Percentiles rank a stretch among this genome's conserved stretches.
phyloP scores from a whole-genome alignment of 2,888 invertebrate genomes.

The Apotomis turbidana region DNA sequence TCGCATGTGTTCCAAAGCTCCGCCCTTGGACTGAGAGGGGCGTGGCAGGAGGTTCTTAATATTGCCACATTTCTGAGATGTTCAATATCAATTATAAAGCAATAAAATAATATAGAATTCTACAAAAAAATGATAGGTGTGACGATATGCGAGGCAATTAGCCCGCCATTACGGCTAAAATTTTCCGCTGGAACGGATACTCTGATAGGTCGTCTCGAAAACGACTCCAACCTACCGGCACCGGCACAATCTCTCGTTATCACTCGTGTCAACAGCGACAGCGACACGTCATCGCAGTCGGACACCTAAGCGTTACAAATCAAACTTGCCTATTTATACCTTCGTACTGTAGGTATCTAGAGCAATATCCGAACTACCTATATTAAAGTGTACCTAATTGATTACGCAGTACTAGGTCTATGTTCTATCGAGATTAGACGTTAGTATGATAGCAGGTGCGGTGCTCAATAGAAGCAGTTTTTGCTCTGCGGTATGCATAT shows the following conservation, averaged over 20 bases:
- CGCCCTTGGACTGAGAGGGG: conserved; percentile 27
- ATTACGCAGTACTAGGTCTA: background rate
- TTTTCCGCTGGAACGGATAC: conserved; percentile 23
- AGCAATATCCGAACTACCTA: too few species aligned
- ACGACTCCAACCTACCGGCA: conserved; percentile 21
- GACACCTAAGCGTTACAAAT: background rate
- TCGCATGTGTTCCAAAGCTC: conserved; percentile 22
- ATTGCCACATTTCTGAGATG: conserved; percentile 13
- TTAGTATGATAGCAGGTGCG: conserved; percentile 36
- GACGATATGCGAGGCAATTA: conserved; percentile 22
- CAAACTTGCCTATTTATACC: background rate
- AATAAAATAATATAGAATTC: conserved; percentile 8
- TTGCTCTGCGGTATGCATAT: conserved; percentile 49
- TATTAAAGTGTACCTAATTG: too few species aligned
- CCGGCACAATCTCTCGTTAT: conserved; percentile 19
- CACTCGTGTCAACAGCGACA: conserved; percentile 7
- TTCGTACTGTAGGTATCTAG: too few species aligned
- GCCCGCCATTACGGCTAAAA: conserved; percentile 28
- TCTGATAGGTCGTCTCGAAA: conserved; percentile 12
- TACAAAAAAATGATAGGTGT: conserved; percentile 8
- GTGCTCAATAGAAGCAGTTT: conserved; percentile 45
- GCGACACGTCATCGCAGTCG: background rate
- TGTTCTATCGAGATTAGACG: background rate
- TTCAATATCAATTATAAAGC: conserved; percentile 27
- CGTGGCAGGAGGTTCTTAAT: conserved; percentile 27